phyloP scores from a whole-genome alignment of 1,140 invertebrate genomes.

The Diploscapter pachys region DNA sequence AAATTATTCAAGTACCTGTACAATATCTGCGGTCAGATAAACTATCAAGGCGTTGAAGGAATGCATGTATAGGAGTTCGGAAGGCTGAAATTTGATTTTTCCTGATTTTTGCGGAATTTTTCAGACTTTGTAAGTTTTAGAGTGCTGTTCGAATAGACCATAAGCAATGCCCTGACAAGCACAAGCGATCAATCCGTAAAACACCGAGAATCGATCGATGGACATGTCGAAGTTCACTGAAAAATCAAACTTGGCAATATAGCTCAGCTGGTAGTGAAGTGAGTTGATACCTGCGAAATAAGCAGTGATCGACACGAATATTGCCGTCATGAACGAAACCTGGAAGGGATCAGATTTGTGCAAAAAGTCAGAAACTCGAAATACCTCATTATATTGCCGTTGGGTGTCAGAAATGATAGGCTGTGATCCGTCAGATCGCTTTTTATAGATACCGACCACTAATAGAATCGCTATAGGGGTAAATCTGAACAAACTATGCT shows the following conservation, averaged over 20 bases:
- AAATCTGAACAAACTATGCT: constrained; percentile 2
- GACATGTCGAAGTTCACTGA: constrained; percentile 60
- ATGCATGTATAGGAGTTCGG: constrained; percentile 40
- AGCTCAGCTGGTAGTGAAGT: too few species aligned
- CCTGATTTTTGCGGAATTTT: background rate
- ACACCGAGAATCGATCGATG: constrained; percentile 61
- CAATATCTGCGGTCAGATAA: constrained; percentile 40
- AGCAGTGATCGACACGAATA: too few species aligned
- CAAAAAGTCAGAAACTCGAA: too few species aligned
- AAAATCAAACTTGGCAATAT: background rate
- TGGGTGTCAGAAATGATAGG: too few species aligned
- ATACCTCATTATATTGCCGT: too few species aligned
- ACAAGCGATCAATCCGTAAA: constrained; percentile 62
- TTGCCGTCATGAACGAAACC: too few species aligned
- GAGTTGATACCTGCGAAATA: too few species aligned
- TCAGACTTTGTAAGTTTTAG: constrained; percentile 18
- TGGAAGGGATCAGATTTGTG: too few species aligned
- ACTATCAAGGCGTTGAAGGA: constrained; percentile 44
- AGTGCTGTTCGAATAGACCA: constrained; percentile 42
- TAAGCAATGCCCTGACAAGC: constrained; percentile 63
- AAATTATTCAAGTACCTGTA: constrained; percentile 16
- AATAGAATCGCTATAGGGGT: constrained; percentile 25
- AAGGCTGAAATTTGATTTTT: constrained; percentile 17
- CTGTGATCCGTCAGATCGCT: too few species aligned
- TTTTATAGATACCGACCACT: too few species aligned